Evolutionary conservation across 2,113 vertebrate genomes (phyloP), one percentile per base, ranked within the genome.

Genomic region (Platysteira castanea): DNA sequence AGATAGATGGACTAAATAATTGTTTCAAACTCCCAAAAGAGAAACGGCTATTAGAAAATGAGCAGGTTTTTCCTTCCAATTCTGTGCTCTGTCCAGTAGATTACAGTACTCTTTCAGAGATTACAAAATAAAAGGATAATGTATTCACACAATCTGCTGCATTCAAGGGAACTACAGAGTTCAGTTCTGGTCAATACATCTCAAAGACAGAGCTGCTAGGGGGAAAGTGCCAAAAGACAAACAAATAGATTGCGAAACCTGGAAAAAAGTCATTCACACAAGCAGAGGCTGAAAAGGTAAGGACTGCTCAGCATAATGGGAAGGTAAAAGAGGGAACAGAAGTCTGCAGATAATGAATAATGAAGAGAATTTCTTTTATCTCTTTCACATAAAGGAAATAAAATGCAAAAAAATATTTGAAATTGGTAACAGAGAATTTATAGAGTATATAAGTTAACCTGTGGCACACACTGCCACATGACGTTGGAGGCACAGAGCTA

Each of bases 1-100:
- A 96, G 93, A 94, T 88, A 96, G 90, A 96, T 76, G 68, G 90
- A 50, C 79, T 93, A 93, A 94, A 87, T 90, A 94, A 96, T 97
- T 87, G 93, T 95, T 96, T 92, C 83, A 91, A 93, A 86, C 76
- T 96, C 96, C 93, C 95, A 47, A 77, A 91, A 96, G 96, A 94
- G 82, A 94, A 96, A 92, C 7, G 17, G 71, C 87, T 86, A 94
- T 95, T 95, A 94, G 88, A 95, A 96, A 95, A 96, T 86, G 87
- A 96, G 76, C 49, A 64, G 73, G 37, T 87, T 91, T 91, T 86
- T 95, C 75, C 88, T 88, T 93, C 79, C 90, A 96, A 63, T 93
- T 92, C 76, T 71, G 18, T 70, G 75, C 47, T 78, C 88, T 93
- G 92, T 92, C 96, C 95, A 94, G 79, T 84, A 96, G 92, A 93